phyloP scores from a whole-genome alignment of 2,113 vertebrate species.

The Gymnocephalus cernua region DNA sequence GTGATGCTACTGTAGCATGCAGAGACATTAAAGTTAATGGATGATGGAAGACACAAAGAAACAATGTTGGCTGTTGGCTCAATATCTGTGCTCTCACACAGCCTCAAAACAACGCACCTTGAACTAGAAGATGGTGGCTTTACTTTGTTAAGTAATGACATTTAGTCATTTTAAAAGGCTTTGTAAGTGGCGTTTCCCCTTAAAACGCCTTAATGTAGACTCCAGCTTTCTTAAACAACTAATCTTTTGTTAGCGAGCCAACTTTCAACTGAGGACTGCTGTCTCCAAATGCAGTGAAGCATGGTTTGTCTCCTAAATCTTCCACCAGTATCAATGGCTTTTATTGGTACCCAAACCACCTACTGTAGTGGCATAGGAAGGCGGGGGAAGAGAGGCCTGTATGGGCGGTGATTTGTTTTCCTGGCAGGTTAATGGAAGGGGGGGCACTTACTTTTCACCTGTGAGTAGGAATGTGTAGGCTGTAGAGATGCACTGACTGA shows the following conservation, averaged over 20 bases:
- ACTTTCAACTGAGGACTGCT: constrained; percentile 9
- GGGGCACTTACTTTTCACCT: neutral
- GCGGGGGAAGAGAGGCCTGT: neutral
- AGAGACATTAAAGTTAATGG: constrained; percentile 52
- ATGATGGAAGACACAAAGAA: constrained; percentile 36
- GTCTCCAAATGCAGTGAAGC: constrained; percentile 10
- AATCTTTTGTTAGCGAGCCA: constrained; percentile 2
- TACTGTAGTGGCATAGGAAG: neutral
- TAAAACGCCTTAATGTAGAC: constrained; percentile 29
- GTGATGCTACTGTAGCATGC: neutral
- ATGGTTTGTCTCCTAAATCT: neutral
- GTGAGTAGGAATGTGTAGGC: constrained; percentile 10
- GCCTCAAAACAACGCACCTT: constrained; percentile 16
- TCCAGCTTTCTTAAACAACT: constrained; percentile 9
- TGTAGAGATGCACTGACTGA: neutral
- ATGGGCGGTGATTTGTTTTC: neutral
- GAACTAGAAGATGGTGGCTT: constrained; percentile 24
- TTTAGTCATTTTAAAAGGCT: constrained; percentile 9
- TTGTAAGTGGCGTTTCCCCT: constrained; percentile 10
- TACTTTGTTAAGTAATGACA: constrained; percentile 30
- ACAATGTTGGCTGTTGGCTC: constrained; percentile 15
- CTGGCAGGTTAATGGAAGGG: constrained; percentile 2
- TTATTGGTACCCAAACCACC: neutral
- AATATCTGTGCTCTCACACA: constrained; percentile 7
- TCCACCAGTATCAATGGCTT: neutral